Evolutionary conservation across 2,888 invertebrate species (phyloP).

Genomic region (Drosophila neotestacea): DNA sequence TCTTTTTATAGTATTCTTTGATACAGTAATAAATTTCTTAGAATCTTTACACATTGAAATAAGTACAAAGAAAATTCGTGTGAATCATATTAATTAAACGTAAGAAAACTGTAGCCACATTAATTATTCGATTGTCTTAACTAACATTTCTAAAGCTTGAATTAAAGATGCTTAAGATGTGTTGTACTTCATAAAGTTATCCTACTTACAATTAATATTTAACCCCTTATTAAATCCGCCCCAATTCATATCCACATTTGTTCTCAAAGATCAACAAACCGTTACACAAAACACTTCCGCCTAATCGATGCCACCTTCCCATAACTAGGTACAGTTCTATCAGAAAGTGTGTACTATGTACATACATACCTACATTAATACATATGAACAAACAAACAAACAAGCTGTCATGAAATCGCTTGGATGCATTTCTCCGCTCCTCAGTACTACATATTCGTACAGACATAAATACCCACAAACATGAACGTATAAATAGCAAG

Average conservation of each 20-base stretch:
- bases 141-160: not conserved
- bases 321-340: constrained; percentile 54
- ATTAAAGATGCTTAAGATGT: not conserved
- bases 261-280: constrained; percentile 25
- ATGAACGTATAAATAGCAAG: too few relatives aligned
- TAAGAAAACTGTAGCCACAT: too few relatives aligned
- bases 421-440: constrained; percentile 54
- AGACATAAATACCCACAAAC: constrained; percentile 1
- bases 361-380: constrained; percentile 1
- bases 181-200: too few relatives aligned
- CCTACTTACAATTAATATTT: not conserved
- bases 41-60: too few relatives aligned
- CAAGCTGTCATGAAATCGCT: constrained; percentile 41
- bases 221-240: not conserved
- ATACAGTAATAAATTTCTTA: too few relatives aligned
- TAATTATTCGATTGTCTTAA: not conserved
- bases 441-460: constrained; percentile 4
- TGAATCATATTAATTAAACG: too few relatives aligned
- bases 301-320: constrained; percentile 26
- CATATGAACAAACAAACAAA: constrained; percentile 28
- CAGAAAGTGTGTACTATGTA: constrained; percentile 15
- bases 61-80: too few relatives aligned
- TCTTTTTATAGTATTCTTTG: too few relatives aligned
- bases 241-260: not conserved
- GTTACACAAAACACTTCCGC: constrained; percentile 51